Base-by-base conservation (phyloP, 2,888 invertebrate species). In the Diarsia rubi region DNA sequence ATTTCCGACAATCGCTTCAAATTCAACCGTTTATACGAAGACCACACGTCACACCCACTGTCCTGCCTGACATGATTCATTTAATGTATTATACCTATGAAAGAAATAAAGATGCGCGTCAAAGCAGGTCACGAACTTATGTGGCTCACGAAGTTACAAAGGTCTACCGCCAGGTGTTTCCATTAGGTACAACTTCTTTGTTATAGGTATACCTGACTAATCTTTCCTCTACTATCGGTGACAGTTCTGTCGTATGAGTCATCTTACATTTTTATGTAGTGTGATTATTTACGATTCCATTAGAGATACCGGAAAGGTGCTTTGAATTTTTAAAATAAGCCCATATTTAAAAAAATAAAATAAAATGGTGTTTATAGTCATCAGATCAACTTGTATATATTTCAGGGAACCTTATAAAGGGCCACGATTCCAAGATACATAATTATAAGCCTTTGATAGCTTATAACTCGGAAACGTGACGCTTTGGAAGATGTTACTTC, bases 111-210 rank as follows among this genome's bases (percentile, higher is more conserved):
- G 14, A 2, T 27, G 3, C 44, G 31, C 63, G 59, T 52, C 59
- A 54, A n/a, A 75, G 27, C 6, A 0, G 59, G 47, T 65, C 82
- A 81, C 82, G 68, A 60, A 11, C 47, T 44, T n/a, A 6, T 57
- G 57, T 42, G 82, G 54, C 19, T 65, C 65, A 62, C 54, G 59
- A 27, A 19, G 16, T 42, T 44, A 64, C 76, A 76, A 70, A 75
- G 75, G 69, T 45, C 54, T 57, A 1, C 6, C 11, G 3, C 31
- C 74, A 59, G 45, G 44, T 65, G 59, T 44, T 73, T 49, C 44
- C n/a, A 57, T 12, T 42, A 47, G 47, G 57, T 45, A 47, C 12
- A 11, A 31, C 1, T 3, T 37, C 42, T 47, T 42, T 37, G 27
- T n/a, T n/a, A 14, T 11, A 49, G 3, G 2, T 49, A 21, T 44